Base-by-base conservation (phyloP, 1,140 invertebrate genomes). In the Hermatobates lingyangjiaoensis region DNA sequence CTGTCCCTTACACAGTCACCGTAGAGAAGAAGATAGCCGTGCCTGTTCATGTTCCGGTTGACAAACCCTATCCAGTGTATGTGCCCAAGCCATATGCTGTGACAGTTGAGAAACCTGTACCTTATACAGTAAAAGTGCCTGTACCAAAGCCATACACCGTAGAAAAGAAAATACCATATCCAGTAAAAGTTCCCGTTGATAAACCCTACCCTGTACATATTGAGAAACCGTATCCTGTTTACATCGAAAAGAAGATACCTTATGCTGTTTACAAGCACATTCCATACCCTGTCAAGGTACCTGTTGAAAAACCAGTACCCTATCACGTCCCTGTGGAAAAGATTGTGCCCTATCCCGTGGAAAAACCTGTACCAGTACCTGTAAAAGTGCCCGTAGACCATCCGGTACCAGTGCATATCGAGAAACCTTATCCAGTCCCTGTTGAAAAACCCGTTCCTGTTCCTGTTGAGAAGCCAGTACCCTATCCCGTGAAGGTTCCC, bases 401-500 rank as follows among this genome's bases (percentile, higher is more conserved):
- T 26, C 74, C 67, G 30, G 73, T 66, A 58, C 74, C 71, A 54
- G 74, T 68, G 51, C 69, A 65, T 58, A 72, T 68, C 39, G 68
- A 63, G 23, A 68, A 71, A 54, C 71, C 74, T 1, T 72, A 74
- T 52, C 73, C 74, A 7, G 71, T 74, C 0, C 69, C 71, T 15
- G 66, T 75, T 1, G 67, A 70, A 14, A 72, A 75, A 61, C 72
- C 70, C 56, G 66, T 75, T 3, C 78, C 78, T 5, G 79, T 83
- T 63, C 78, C 79, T 47, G 82, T 85, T 1, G 80, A 83, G 61
- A 84, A 83, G 68, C 76, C 81, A 62, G 72, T 85, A 2, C 78
- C 78, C 10, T 81, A 82, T 63, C 80, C 82, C 70, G 80, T 83
- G 3, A 82, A 80, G 66, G 80, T 83, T 59, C 80, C 77, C 67